Base-by-base conservation (phyloP, 2,113 vertebrate genomes). In the Rousettus leschenaultii region DNA sequence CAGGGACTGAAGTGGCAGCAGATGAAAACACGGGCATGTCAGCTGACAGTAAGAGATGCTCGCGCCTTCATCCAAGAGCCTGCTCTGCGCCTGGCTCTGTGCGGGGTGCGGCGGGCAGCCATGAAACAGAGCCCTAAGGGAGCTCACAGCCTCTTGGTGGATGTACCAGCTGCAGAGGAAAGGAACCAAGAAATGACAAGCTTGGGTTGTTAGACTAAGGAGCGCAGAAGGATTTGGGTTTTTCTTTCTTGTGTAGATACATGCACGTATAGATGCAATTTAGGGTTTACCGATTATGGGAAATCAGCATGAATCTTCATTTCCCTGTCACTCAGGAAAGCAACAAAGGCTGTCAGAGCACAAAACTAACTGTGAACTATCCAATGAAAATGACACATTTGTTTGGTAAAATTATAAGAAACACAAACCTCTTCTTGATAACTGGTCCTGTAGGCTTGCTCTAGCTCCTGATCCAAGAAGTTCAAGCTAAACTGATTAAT, bases 401-500 rank as follows among this genome's bases (percentile, higher is more conserved):
- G 45, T 68, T 87, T 38, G 43, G 87, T 28, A 73, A 94, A 91
- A 5, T 33, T 4, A 6, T 0, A 15, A 33, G 59, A 55, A 95
- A 65, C 88, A 97, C 97, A 1, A 78, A 99, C 99, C 99, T 99
- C 99, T 92, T 99, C 98, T 96, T 99, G 99, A 98, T 99, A 99
- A 98, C 99, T 99, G 30, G 95, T 99, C 96, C 99, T 99, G 96
- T 99, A 99, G 59, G 99, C 85, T 92, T 98, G 99, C 97, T 99
- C 99, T 97, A 99, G 97, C 68, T 99, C 98, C 82, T 97, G 98
- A 93, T 99, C 99, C 97, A 99, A 98, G 98, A 99, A 99, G 98
- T 99, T 99, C 96, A 99, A 98, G 98, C 99, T 99, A 98, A 99
- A 98, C 97, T 99, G 99, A 98, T 99, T 99, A 97, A 99, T 99